These are phyloP conservation scores for Clarias platycephalus DNA, from an alignment of 2,797 vertebrate species.

Conservation along the genomic window DNA sequence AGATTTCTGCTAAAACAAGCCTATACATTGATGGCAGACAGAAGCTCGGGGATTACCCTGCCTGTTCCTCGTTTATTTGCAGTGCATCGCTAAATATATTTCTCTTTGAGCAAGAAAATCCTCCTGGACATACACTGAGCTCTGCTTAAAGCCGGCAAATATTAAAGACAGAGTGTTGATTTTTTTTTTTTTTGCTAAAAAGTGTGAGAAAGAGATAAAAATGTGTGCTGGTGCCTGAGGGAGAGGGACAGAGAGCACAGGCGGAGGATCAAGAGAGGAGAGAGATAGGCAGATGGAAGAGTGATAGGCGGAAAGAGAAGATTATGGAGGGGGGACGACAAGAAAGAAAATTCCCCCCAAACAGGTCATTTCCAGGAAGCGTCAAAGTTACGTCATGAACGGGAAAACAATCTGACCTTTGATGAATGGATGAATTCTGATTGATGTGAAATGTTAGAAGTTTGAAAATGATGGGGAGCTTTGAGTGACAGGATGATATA, in stretches of 20 bases:
- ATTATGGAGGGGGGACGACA: background rate
- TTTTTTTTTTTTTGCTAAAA: background rate
- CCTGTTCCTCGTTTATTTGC: constrained; percentile 18
- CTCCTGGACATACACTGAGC: background rate
- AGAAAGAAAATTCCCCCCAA: background rate
- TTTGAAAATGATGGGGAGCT: background rate
- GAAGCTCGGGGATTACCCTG: constrained; percentile 3
- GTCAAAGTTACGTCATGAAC: background rate
- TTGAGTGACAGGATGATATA: background rate
- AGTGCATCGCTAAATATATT: constrained; percentile 19
- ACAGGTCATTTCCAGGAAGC: background rate
- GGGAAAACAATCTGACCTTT: background rate
- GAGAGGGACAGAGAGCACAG: background rate
- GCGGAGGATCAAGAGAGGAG: constrained; percentile 2
- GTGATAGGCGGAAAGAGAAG: background rate
- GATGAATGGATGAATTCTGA: background rate
- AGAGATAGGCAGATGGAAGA: constrained; percentile 8
- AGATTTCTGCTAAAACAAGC: background rate
- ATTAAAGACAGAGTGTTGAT: background rate
- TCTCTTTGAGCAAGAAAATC: constrained; percentile 18
- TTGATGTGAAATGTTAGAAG: background rate
- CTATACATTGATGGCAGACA: constrained; percentile 13
- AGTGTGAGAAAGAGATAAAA: constrained; percentile 16
- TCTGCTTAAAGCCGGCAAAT: background rate
- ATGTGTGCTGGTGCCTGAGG: background rate